Evolutionary conservation across 2,113 vertebrate genomes (phyloP).

Genomic region (Plecotus auritus): DNA sequence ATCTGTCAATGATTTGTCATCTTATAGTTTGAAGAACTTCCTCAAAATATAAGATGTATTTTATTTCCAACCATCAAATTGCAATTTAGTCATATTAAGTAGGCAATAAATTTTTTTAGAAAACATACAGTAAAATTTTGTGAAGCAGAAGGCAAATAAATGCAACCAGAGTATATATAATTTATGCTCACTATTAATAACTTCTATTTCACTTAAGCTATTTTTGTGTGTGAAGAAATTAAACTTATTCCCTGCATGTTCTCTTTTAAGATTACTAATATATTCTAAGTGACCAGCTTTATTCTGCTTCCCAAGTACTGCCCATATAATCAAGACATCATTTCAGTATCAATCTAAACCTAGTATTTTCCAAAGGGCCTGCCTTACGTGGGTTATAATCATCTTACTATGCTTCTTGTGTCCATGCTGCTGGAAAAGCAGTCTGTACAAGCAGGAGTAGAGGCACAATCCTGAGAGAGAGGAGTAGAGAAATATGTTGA

Average conservation of each 20-base stretch:
- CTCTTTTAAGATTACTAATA: background rate
- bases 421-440: conserved; percentile 78
- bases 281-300: conserved; percentile 22
- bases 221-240: conserved; percentile 51
- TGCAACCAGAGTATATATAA: background rate
- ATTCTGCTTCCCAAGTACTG: conserved; percentile 41
- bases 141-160: conserved; percentile 47
- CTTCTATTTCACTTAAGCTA: background rate
- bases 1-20: conserved; percentile 28
- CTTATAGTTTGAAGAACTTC: conserved; percentile 52
- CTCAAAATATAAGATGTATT: conserved; percentile 41
- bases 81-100: conserved; percentile 15
- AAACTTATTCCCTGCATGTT: conserved; percentile 13
- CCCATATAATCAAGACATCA: conserved; percentile 50
- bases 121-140: background rate
- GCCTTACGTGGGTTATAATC: conserved; percentile 66
- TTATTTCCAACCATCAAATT: conserved; percentile 52
- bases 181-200: conserved; percentile 36
- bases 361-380: conserved; percentile 67
- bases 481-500: conserved; percentile 76
- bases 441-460: conserved; percentile 76
- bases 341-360: conserved; percentile 54
- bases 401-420: conserved; percentile 76
- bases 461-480: conserved; percentile 77
- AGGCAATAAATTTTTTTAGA: background rate